These are phyloP conservation scores for Megaceryle maxima DNA, from an alignment of 2,113 vertebrate species.

Conservation along the genomic window DNA sequence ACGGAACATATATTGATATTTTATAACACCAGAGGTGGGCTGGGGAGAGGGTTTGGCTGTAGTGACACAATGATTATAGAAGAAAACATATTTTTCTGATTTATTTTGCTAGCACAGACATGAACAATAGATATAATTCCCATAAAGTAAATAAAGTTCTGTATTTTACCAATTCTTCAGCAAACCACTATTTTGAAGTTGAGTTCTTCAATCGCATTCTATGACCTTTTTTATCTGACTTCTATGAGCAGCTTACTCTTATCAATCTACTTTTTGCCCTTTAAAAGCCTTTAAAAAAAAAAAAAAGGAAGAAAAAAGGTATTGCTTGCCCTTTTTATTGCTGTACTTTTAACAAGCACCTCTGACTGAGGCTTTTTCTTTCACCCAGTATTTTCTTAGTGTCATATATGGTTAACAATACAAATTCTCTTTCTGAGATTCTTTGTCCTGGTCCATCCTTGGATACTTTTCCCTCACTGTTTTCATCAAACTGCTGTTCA, in stretches of 20 bases:
- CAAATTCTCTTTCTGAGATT: background rate
- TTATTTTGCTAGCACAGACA: background rate
- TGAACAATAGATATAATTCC: background rate
- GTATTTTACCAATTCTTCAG: background rate
- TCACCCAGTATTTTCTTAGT: background rate
- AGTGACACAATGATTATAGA: background rate
- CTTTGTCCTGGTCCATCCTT: background rate
- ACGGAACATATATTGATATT: background rate
- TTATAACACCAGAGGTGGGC: background rate
- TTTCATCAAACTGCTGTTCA: background rate
- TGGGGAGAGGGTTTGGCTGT: background rate
- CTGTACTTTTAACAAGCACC: background rate
- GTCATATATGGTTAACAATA: background rate
- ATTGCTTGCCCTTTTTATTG: background rate
- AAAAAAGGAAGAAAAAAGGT: background rate
- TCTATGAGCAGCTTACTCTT: background rate
- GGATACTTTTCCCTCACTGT: background rate
- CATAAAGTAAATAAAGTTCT: background rate
- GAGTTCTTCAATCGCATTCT: background rate
- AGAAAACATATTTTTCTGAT: background rate
- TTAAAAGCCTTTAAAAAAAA: background rate
- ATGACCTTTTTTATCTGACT: slow-evolving; percentile 10
- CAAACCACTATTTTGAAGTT: background rate
- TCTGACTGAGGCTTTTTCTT: background rate
- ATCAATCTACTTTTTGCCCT: background rate